phyloP scores from a whole-genome alignment of 2,888 invertebrate species.

The Barypeithes pellucidus region DNA sequence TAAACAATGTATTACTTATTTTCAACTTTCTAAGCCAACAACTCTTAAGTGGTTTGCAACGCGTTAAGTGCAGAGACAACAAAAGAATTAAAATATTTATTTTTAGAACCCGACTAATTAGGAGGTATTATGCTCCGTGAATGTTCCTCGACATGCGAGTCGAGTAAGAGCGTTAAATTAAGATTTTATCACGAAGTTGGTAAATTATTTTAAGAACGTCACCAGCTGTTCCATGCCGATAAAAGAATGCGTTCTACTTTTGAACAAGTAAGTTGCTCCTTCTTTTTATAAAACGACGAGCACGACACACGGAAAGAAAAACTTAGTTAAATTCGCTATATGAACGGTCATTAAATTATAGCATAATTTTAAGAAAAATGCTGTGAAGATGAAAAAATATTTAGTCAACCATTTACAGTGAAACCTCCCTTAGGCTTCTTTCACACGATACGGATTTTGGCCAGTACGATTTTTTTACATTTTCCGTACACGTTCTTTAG shows the following conservation, averaged over 20 bases:
- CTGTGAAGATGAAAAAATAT: too few species aligned
- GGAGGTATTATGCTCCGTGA: slow-evolving; percentile 35
- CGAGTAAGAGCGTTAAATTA: slow-evolving; percentile 35
- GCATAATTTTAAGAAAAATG: too few species aligned
- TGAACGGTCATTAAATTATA: too few species aligned
- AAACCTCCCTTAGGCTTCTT: too few species aligned
- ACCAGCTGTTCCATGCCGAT: slow-evolving; percentile 34
- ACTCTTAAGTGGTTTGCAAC: slow-evolving; percentile 13
- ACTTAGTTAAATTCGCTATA: too few species aligned
- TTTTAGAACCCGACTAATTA: slow-evolving; percentile 41
- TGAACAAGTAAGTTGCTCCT: not conserved
- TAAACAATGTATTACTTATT: slow-evolving; percentile 17
- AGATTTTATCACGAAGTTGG: slow-evolving; percentile 41
- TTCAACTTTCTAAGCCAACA: slow-evolving; percentile 22
- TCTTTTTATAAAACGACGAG: not conserved
- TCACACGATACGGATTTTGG: too few species aligned
- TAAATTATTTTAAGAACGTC: slow-evolving; percentile 36
- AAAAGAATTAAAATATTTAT: slow-evolving; percentile 31
- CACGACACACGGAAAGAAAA: too few species aligned
- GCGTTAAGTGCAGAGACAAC: slow-evolving; percentile 27
- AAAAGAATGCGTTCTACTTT: slow-evolving; percentile 21
- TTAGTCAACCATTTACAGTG: too few species aligned
- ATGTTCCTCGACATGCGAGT: slow-evolving; percentile 19
- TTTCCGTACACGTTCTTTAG: too few species aligned
- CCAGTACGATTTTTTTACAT: too few species aligned